phyloP scores from a whole-genome alignment of 2,888 invertebrate genomes.

The Sinohyriopsis cumingii region DNA sequence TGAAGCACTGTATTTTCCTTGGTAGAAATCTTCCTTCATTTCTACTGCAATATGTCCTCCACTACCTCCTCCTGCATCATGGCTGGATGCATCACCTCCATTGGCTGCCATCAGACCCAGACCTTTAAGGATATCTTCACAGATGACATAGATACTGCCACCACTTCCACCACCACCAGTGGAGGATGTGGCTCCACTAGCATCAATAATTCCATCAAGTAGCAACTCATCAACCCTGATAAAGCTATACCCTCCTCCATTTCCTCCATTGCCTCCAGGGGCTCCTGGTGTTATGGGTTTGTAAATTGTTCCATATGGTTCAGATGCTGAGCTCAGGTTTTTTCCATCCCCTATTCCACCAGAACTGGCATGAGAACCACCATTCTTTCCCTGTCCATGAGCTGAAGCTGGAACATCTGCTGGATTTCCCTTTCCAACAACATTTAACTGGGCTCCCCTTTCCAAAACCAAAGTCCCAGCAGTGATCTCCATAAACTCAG shows the following conservation, averaged over 20 bases:
- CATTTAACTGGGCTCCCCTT: conserved; percentile 47
- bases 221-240: conserved; percentile 39
- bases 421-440: conserved; percentile 32
- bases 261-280: conserved; percentile 42
- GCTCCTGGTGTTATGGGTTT: conserved; percentile 39
- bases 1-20: conserved; percentile 41
- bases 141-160: conserved; percentile 50
- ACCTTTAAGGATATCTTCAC: conserved; percentile 41
- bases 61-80: conserved; percentile 50
- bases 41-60: conserved; percentile 53
- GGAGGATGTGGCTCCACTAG: conserved; percentile 38
- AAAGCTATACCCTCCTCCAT: conserved; percentile 49
- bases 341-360: conserved; percentile 47
- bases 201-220: conserved; percentile 49
- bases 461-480: conserved; percentile 49
- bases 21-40: conserved; percentile 33
- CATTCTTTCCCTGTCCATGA: conserved; percentile 34
- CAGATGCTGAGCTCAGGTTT: conserved; percentile 27
- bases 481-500: conserved; percentile 43
- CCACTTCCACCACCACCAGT: conserved; percentile 53
- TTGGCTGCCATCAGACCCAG: conserved; percentile 47
- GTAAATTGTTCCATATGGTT: conserved; percentile 54
- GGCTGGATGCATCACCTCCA: conserved; percentile 42
- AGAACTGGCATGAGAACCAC: conserved; percentile 50
- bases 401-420: conserved; percentile 23